phyloP scores from a whole-genome alignment of 1,140 invertebrate species.

The Sarcophaga peregrina region DNA sequence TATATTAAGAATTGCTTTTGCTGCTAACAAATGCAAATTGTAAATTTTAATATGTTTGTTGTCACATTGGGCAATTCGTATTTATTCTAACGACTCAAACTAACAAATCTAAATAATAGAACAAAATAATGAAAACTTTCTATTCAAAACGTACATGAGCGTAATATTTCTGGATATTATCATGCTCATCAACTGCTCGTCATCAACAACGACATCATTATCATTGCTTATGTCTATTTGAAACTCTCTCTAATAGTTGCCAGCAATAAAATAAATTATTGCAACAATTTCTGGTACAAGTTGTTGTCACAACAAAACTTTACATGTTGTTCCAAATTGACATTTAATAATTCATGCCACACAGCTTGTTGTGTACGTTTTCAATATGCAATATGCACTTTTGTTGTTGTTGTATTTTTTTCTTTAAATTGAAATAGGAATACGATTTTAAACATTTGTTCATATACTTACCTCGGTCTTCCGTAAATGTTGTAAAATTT shows the following conservation, averaged over 20 bases:
- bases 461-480: constrained; percentile 14
- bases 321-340: constrained; percentile 40
- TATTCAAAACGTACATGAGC: background rate
- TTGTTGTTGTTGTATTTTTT: too few relatives aligned
- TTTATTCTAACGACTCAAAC: background rate
- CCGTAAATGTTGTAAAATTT: constrained; percentile 7
- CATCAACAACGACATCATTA: background rate
- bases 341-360: constrained; percentile 42
- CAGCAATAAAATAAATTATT: constrained; percentile 41
- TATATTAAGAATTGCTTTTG: too few relatives aligned
- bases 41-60: constrained; percentile 14
- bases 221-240: constrained; percentile 37
- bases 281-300: constrained; percentile 37
- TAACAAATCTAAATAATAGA: background rate
- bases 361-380: constrained; percentile 29
- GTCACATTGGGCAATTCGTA: background rate
- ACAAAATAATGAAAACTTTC: background rate
- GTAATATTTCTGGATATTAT: constrained; percentile 33
- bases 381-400: constrained; percentile 29
- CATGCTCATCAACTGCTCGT: background rate
- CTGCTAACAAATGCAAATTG: background rate
- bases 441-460: background rate
- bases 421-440: background rate
- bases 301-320: constrained; percentile 40
- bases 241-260: constrained; percentile 39